phyloP scores from a whole-genome alignment of 2,888 invertebrate species.

The Lucinisca nassula region DNA sequence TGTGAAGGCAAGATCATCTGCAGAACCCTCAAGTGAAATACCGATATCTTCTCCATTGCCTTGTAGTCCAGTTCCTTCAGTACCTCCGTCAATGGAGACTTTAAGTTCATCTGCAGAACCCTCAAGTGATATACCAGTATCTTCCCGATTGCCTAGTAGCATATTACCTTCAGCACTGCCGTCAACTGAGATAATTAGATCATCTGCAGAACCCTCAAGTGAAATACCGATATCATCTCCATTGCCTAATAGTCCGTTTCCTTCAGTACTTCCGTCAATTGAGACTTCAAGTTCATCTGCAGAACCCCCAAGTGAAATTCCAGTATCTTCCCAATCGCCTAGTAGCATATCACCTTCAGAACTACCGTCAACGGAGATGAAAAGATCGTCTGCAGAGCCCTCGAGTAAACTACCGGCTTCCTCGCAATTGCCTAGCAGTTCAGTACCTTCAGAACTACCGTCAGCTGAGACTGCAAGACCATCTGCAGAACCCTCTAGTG shows the following conservation, averaged over 20 bases:
- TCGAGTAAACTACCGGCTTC: no score
- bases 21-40: background rate
- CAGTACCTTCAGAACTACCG: no score
- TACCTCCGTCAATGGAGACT: background rate
- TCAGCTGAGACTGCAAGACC: background rate
- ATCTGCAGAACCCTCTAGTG: background rate
- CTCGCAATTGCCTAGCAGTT: no score
- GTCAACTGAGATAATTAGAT: background rate
- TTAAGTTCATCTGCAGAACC: background rate
- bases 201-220: background rate
- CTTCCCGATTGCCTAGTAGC: background rate
- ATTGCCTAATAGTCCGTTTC: background rate
- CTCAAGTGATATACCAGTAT: background rate
- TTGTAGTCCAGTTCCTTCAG: background rate
- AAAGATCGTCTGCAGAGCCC: no score
- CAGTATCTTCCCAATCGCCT: no score
- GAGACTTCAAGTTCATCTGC: constrained; percentile 10
- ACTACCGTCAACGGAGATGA: no score
- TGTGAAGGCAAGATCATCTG: background rate
- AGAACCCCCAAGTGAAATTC: no score
- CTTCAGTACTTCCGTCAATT: background rate
- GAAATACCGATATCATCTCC: background rate
- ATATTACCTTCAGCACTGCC: background rate
- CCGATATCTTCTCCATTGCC: background rate
- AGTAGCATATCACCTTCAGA: no score